Base-by-base conservation (phyloP, 2,797 vertebrate genomes). In the Myotis pilosus region DNA sequence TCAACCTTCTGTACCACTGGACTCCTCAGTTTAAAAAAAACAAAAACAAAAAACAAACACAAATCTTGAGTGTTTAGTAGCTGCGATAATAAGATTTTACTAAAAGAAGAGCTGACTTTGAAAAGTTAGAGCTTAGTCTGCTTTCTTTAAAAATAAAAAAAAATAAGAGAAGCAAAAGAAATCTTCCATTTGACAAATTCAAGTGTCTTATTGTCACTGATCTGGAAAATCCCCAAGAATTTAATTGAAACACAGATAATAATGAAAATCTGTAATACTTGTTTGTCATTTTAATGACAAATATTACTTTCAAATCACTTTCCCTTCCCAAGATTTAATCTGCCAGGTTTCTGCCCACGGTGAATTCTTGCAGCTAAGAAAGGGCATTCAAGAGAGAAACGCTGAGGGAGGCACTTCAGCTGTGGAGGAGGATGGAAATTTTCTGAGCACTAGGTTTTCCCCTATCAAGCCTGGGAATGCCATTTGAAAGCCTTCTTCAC, bases 291-390 rank as follows among this genome's bases (percentile, higher is more conserved):
- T 95, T 92, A 92, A 95, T 71, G 92, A 87, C 66, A 94, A 95
- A 81, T 51, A 91, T 60, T 87, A 92, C 92, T 94, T 96, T 94
- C 83, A 92, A 92, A 91, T 96, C 41, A 82, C 57, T 96, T 87
- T 92, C 22, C 95, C 69, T 93, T 76, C 60, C 30, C 41, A 60
- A 87, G 87, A 57, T 19, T 12, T 91, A 84, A 95, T 92, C 92
- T 95, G 91, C 87, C 96, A 98, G 96, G 74, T 87, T 97, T 93
- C 96, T 97, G 84, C 97, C 97, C 96, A 97, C 49, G 0, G 38
- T 53, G 89, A 97, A 96, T 97, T 97, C 87, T 89, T 79, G 82
- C 38, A 97, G 93, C 72, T 80, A 87, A 95, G 85, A 81, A 88
- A 94, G 76, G 62, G 74, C 66, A 30, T 86, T 94, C 87, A 96